phyloP scores from a whole-genome alignment of 2,797 vertebrate genomes.

The Peromyscus aztecus region DNA sequence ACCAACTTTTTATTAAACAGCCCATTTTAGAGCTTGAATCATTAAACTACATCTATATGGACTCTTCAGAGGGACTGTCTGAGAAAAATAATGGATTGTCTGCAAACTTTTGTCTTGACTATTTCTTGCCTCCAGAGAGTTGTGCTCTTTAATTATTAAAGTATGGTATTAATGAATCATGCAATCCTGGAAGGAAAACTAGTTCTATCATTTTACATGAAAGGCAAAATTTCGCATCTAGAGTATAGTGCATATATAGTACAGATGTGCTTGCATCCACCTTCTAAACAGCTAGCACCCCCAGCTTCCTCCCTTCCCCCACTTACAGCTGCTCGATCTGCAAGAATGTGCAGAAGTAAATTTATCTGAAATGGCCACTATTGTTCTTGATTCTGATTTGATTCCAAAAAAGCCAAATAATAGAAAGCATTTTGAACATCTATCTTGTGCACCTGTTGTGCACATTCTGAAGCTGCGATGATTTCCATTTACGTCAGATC shows the following conservation, averaged over 20 bases:
- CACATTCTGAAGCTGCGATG: conserved; percentile 80
- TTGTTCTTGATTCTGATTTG: conserved; percentile 86
- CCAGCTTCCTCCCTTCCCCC: neutral
- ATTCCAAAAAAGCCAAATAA: conserved; percentile 83
- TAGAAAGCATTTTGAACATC: conserved; percentile 84
- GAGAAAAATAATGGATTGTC: conserved; percentile 85
- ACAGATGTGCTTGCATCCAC: conserved; percentile 78
- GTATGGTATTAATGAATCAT: conserved; percentile 86
- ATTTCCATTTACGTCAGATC: conserved; percentile 85
- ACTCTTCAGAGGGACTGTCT: conserved; percentile 83
- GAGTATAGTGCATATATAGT: conserved; percentile 71
- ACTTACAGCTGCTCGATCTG: conserved; percentile 84
- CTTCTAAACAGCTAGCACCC: conserved; percentile 77
- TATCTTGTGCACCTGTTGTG: conserved; percentile 86
- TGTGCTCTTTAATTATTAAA: conserved; percentile 88
- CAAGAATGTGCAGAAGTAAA: conserved; percentile 82
- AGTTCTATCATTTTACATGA: conserved; percentile 84
- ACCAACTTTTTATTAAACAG: conserved; percentile 86
- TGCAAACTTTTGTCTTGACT: conserved; percentile 86
- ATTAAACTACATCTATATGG: conserved; percentile 83
- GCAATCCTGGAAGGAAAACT: conserved; percentile 82
- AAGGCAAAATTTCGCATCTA: conserved; percentile 77
- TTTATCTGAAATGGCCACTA: conserved; percentile 84
- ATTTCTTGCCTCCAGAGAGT: conserved; percentile 84
- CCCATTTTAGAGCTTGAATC: conserved; percentile 85